These are phyloP conservation scores for Cephalotes varians DNA, from an alignment of 2,888 invertebrate species.

Conservation along the genomic window DNA sequence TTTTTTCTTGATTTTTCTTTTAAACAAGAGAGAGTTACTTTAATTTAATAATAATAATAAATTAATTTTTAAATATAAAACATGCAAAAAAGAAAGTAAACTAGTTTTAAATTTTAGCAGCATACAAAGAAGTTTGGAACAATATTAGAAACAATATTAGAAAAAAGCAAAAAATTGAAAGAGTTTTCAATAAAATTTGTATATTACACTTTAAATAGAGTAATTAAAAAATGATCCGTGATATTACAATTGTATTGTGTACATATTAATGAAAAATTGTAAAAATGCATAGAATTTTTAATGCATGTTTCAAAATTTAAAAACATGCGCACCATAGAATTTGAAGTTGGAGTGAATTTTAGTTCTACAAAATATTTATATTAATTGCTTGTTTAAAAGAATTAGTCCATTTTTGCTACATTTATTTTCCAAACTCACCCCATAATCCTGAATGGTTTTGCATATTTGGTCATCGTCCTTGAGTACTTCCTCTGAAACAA, in stretches of 20 bases:
- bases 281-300: background rate
- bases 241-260: background rate
- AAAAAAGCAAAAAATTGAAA: background rate
- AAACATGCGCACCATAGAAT: background rate
- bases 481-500: background rate
- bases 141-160: background rate
- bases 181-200: background rate
- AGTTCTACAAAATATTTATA: background rate
- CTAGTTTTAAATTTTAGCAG: too few relatives aligned
- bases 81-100: background rate
- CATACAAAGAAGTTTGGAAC: background rate
- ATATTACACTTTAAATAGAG: background rate
- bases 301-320: background rate
- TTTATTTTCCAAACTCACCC: background rate
- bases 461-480: background rate
- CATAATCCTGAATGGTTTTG: conserved; percentile 28
- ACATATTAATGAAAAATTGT: background rate
- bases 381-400: background rate
- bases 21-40: background rate
- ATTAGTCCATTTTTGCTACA: background rate
- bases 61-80: background rate
- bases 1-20: background rate
- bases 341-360: background rate
- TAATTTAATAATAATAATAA: background rate
- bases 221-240: background rate